phyloP scores from a whole-genome alignment of 2,888 invertebrate genomes.

The Ophion ventricosus region DNA sequence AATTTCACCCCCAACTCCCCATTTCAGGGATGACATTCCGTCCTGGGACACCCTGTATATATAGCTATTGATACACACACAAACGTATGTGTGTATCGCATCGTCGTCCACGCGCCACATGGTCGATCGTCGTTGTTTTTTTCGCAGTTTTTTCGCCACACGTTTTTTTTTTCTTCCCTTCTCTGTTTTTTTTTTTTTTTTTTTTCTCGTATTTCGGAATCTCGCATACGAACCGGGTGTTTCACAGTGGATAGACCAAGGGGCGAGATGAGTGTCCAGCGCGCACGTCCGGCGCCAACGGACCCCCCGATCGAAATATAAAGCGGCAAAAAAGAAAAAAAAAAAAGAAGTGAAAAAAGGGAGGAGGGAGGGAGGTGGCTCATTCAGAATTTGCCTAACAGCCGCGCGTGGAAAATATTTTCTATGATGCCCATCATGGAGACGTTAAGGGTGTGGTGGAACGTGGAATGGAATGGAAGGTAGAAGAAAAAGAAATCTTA shows the following conservation, averaged over 20 bases:
- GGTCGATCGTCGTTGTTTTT: slow-evolving; percentile 74
- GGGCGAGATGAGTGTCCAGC: slow-evolving; percentile 53
- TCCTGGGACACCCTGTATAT: too few species aligned
- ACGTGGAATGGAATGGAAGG: slow-evolving; percentile 9
- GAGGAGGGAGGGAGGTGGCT: too few species aligned
- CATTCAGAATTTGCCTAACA: slow-evolving; percentile 82
- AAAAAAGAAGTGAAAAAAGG: slow-evolving; percentile 74
- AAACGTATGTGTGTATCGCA: slow-evolving; percentile 8
- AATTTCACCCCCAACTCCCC: too few species aligned
- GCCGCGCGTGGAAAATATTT: slow-evolving; percentile 69
- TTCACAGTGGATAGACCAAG: slow-evolving; percentile 20
- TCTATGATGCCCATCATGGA: slow-evolving; percentile 1
- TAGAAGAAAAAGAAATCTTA: slow-evolving; percentile 34
- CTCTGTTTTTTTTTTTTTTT: not conserved
- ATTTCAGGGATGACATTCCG: too few species aligned
- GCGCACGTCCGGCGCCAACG: slow-evolving; percentile 64
- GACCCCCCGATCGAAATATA: slow-evolving; percentile 42
- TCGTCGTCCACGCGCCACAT: slow-evolving; percentile 77
- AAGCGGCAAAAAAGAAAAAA: slow-evolving; percentile 53
- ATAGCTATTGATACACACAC: not conserved
- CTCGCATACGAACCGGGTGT: slow-evolving; percentile 44
- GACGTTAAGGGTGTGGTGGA: slow-evolving; percentile 21
- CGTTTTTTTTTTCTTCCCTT: slow-evolving; percentile 66
- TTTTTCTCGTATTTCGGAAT: slow-evolving; percentile 11
- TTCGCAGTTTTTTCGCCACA: slow-evolving; percentile 73